A percentile compares a stretch with the other conserved stretches of the same genome.
Conservation (phyloP, 1,140 invertebrate genomes). For the Achroia grisella region DNA sequence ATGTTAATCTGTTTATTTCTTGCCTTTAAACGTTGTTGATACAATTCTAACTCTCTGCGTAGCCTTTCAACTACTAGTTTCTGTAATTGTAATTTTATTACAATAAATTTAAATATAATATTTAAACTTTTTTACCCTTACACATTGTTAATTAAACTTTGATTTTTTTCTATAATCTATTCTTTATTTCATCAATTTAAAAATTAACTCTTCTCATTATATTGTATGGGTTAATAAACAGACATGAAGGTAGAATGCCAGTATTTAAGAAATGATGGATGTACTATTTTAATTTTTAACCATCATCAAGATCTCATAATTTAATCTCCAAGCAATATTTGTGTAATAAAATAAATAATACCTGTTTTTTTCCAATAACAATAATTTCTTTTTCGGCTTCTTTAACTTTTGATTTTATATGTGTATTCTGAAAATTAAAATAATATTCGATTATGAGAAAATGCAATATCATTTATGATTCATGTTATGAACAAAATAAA, state of each 20-base stretch:
- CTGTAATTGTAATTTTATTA: constrained; percentile 32
- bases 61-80: constrained; percentile 66
- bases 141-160: no score
- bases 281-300: no score
- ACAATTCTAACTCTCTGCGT: constrained; percentile 58
- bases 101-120: no score
- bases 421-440: constrained; percentile 55
- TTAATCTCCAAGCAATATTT: background rate
- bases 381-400: constrained; percentile 74
- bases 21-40: constrained; percentile 61
- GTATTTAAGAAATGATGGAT: background rate
- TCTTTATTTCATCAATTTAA: no score
- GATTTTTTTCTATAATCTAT: no score
- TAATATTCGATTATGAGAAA: no score
- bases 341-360: constrained; percentile 21
- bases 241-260: background rate
- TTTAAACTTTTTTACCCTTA: no score
- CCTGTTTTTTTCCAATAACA: constrained; percentile 71
- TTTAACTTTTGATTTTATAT: constrained; percentile 69
- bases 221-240: background rate
- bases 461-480: no score
- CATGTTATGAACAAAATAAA: no score
- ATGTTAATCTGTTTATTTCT: constrained; percentile 60
- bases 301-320: no score
- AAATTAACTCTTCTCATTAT: background rate